Conservation (phyloP, 2,888 invertebrate genomes). For the Meiosimyza platycephala region DNA sequence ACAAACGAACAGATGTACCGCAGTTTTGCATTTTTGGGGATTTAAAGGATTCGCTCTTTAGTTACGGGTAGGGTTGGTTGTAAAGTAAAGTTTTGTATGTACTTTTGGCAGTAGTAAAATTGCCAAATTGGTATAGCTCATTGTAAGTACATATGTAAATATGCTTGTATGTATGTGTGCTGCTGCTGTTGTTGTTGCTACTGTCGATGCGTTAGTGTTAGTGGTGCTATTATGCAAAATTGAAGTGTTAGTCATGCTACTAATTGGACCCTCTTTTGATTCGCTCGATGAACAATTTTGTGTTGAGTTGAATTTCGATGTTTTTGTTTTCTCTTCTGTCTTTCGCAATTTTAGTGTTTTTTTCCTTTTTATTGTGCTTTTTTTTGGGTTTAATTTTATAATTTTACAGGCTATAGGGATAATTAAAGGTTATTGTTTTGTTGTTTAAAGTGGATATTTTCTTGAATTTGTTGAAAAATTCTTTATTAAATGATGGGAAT, state of each 20-base stretch:
- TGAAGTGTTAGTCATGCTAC: constrained; percentile 37
- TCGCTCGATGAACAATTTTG: constrained; percentile 30
- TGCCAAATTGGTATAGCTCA: constrained; percentile 29
- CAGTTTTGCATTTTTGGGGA: no score
- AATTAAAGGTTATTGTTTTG: no score
- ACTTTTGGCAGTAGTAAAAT: constrained; percentile 31
- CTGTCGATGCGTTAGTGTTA: constrained; percentile 22
- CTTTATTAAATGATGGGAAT: no score
- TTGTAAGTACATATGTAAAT: background rate
- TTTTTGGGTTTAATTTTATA: background rate
- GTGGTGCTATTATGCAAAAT: constrained; percentile 32
- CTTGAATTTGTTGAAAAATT: no score
- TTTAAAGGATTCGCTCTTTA: no score
- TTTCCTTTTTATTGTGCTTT: background rate
- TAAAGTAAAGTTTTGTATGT: background rate
- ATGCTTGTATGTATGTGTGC: background rate
- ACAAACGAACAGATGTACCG: no score
- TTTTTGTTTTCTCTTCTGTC: constrained; percentile 5
- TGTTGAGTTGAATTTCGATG: constrained; percentile 1
- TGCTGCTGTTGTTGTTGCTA: background rate
- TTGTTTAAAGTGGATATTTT: no score
- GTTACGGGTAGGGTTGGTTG: no score
- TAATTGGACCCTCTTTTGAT: constrained; percentile 33
- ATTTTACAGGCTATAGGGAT: no score
- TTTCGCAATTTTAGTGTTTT: background rate